A percentile compares a stretch with the other conserved stretches of the same genome.
Conservation (phyloP, 2,113 vertebrate genomes). For the Lophotis ruficrista region DNA sequence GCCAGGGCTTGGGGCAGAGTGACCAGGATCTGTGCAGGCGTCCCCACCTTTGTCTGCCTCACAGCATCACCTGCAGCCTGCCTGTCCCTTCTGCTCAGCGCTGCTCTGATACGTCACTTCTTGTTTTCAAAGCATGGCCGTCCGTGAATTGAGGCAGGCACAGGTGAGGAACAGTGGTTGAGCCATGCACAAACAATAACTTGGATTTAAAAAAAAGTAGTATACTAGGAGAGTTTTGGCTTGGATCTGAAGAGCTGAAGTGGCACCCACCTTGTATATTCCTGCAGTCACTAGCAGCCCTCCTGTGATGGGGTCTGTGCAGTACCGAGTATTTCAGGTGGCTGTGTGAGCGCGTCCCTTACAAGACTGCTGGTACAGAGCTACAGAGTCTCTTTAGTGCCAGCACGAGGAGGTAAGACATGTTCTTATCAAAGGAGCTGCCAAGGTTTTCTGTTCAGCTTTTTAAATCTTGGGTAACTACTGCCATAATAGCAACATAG, state of each 20-base stretch:
- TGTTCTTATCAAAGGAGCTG: conserved; percentile 22
- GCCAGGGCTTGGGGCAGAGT: background rate
- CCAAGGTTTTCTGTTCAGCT: background rate
- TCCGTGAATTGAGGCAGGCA: background rate
- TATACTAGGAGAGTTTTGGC: background rate
- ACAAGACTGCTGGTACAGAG: background rate
- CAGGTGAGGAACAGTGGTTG: background rate
- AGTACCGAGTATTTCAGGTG: background rate
- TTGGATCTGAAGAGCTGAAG: conserved; percentile 5
- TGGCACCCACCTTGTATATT: background rate
- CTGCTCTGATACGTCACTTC: background rate
- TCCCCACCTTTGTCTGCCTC: background rate
- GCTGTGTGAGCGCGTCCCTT: background rate
- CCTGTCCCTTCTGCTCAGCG: background rate
- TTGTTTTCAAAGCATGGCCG: background rate
- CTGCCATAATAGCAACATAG: background rate
- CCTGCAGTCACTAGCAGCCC: background rate
- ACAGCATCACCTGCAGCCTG: background rate
- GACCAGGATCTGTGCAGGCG: background rate
- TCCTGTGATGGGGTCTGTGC: background rate
- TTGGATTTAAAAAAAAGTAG: background rate
- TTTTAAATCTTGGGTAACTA: conserved; percentile 32
- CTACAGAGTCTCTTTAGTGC: background rate
- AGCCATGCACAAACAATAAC: background rate
- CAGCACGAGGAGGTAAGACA: background rate